A percentile compares a stretch with the other conserved stretches of the same genome.
Evolutionary conservation across 1,140 invertebrate species (phyloP).

Genomic region (Melipona quadrifasciata): DNA sequence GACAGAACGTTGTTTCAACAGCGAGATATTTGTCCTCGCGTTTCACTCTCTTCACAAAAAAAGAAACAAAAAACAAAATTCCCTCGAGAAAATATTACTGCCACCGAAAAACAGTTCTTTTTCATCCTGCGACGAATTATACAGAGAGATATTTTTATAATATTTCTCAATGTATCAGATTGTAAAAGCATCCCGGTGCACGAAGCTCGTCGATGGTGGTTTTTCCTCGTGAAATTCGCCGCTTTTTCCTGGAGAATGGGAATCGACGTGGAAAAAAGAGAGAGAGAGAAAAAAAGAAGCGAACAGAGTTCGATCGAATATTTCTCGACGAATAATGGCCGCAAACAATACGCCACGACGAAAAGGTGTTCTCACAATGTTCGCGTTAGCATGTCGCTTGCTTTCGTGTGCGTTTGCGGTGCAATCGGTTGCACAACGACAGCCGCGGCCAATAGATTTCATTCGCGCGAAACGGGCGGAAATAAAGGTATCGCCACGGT

Average conservation of each 20-base stretch:
- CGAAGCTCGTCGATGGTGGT: neutral
- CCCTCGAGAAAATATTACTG: neutral
- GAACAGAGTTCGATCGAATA: neutral
- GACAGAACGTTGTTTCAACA: neutral
- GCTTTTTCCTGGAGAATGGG: neutral
- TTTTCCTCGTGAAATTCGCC: neutral
- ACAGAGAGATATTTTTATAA: neutral
- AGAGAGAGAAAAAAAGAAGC: neutral
- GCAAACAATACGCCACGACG: neutral
- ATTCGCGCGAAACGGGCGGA: neutral
- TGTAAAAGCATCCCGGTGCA: neutral
- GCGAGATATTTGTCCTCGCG: neutral
- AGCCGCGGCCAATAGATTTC: slow-evolving; percentile 5
- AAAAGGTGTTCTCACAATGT: slow-evolving; percentile 12
- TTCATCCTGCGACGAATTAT: neutral
- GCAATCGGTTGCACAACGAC: slow-evolving; percentile 1
- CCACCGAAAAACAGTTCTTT: neutral
- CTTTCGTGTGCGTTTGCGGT: neutral
- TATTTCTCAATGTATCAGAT: neutral
- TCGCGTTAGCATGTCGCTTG: neutral
- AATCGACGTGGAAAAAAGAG: neutral
- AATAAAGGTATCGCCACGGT: neutral
- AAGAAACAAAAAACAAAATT: neutral
- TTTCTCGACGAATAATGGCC: neutral
- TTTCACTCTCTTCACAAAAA: neutral